Evolutionary conservation across 2,113 vertebrate genomes (phyloP).

Genomic region (Mesocricetus auratus): DNA sequence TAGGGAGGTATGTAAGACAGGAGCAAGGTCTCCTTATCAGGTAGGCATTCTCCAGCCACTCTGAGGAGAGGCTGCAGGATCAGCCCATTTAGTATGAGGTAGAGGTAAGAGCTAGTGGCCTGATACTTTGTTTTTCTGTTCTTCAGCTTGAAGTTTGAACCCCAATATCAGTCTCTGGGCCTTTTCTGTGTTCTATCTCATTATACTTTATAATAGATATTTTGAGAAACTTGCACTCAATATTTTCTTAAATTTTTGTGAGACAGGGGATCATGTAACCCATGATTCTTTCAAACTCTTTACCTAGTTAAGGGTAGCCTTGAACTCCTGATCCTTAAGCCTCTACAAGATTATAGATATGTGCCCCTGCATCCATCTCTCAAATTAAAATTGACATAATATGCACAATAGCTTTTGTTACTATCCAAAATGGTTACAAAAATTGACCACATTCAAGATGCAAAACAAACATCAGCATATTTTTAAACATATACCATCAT

Average conservation of each 20-base stretch:
- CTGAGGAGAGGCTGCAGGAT: no score
- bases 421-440: not conserved
- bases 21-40: no score
- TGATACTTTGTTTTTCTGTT: no score
- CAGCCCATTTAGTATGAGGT: no score
- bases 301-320: not conserved
- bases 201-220: not conserved
- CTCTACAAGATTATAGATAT: not conserved
- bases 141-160: no score
- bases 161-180: no score
- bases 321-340: not conserved
- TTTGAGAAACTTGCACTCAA: not conserved
- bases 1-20: no score
- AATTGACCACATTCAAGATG: not conserved
- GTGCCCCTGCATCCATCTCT: not conserved
- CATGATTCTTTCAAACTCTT: not conserved
- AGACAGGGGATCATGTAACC: not conserved
- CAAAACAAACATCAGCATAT: not conserved
- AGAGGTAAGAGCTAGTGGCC: no score
- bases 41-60: no score
- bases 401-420: not conserved
- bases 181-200: not conserved
- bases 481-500: not conserved
- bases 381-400: not conserved
- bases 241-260: not conserved